phyloP scores from a whole-genome alignment of 2,113 vertebrate genomes.

The Sapayoa aenigma region DNA sequence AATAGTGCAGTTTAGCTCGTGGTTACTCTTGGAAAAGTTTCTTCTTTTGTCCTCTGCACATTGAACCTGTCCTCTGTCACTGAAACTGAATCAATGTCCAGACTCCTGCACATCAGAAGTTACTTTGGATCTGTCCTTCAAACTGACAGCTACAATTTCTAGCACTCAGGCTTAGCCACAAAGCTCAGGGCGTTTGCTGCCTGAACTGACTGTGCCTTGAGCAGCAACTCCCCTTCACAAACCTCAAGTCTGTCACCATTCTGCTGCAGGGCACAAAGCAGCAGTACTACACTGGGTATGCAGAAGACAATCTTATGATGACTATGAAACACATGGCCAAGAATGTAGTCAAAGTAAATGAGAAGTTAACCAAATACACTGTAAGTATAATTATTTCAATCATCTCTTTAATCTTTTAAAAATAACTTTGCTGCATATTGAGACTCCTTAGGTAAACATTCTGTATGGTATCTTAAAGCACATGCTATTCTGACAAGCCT shows the following conservation, averaged over 20 bases:
- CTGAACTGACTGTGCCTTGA: not conserved
- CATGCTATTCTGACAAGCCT: not conserved
- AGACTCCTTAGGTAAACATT: not conserved
- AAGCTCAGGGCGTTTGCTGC: not conserved
- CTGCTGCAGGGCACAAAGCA: constrained; percentile 79
- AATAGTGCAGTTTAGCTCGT: not conserved
- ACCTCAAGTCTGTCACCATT: not conserved
- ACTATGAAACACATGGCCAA: constrained; percentile 91
- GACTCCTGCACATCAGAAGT: not conserved
- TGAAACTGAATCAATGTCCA: not conserved
- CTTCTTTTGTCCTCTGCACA: not conserved
- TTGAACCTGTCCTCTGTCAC: too few relatives aligned
- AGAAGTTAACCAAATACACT: constrained; percentile 80
- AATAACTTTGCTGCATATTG: not conserved
- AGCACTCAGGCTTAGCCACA: accelerated
- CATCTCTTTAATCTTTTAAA: not conserved
- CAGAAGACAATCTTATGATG: constrained; percentile 74
- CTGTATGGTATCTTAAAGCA: not conserved
- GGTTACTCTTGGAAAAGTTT: not conserved
- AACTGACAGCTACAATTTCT: not conserved
- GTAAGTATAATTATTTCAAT: constrained; percentile 71
- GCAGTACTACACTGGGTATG: constrained; percentile 85
- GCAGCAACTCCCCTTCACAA: not conserved
- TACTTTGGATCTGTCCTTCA: not conserved
- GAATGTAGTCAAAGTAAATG: constrained; percentile 83